Conservation (phyloP, 2,888 invertebrate genomes). For the Anarsia innoxiella region DNA sequence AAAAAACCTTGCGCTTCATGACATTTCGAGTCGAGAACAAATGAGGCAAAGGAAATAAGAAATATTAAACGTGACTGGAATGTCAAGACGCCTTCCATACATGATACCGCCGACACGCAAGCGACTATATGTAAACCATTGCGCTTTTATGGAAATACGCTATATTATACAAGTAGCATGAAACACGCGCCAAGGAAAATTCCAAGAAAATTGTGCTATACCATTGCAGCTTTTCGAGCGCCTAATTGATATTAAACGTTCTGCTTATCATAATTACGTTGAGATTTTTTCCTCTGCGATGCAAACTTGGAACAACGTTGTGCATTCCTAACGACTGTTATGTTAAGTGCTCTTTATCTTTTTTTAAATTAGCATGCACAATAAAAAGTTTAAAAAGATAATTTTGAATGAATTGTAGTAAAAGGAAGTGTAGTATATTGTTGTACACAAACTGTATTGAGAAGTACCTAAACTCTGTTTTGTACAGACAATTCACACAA, state of each 20-base stretch:
- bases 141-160: slow-evolving; percentile 49
- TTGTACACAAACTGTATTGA: too few relatives aligned
- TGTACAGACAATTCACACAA: too few relatives aligned
- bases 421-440: too few relatives aligned
- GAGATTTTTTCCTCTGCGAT: neutral
- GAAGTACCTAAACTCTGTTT: too few relatives aligned
- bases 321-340: too few relatives aligned
- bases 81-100: slow-evolving; percentile 55
- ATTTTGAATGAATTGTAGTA: too few relatives aligned
- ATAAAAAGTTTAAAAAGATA: too few relatives aligned
- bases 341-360: too few relatives aligned
- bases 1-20: slow-evolving; percentile 35
- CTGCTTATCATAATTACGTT: slow-evolving; percentile 8
- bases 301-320: too few relatives aligned
- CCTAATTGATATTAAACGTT: slow-evolving; percentile 19
- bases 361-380: too few relatives aligned
- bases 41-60: slow-evolving; percentile 72
- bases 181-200: slow-evolving; percentile 33
- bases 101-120: slow-evolving; percentile 27
- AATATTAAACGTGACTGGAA: slow-evolving; percentile 71
- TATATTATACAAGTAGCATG: slow-evolving; percentile 38
- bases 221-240: slow-evolving; percentile 8
- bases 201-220: slow-evolving; percentile 25
- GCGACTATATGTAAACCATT: slow-evolving; percentile 40
- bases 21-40: slow-evolving; percentile 61